These are phyloP conservation scores for Drosophila sucinea DNA, from an alignment of 1,140 invertebrate genomes.

Conservation along the genomic window DNA sequence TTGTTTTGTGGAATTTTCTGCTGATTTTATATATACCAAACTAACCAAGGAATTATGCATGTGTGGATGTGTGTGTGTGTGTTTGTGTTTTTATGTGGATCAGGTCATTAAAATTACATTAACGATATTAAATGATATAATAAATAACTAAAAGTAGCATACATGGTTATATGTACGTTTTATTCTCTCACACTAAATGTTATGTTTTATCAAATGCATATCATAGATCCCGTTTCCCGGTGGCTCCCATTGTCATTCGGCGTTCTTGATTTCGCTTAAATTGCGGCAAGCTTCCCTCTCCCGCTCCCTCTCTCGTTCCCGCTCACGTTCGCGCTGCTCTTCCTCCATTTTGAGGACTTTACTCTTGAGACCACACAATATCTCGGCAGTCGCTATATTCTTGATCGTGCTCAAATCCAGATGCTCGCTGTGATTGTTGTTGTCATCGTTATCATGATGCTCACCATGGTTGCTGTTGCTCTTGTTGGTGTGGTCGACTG, in stretches of 20 bases:
- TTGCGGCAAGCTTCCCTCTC: conserved; percentile 67
- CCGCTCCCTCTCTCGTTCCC: conserved; percentile 45
- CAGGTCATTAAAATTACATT: conserved; percentile 70
- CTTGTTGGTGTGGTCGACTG: conserved; percentile 12
- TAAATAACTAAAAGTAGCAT: conserved; percentile 80
- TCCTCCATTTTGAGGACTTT: conserved; percentile 80
- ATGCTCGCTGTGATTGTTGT: conserved; percentile 69
- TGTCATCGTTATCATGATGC: conserved; percentile 42
- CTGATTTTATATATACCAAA: conserved; percentile 57
- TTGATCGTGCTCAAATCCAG: conserved; percentile 78
- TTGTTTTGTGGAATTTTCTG: conserved; percentile 21
- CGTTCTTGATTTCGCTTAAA: conserved; percentile 75
- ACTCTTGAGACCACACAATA: conserved; percentile 76
- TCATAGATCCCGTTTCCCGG: conserved; percentile 21
- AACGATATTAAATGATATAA: conserved; percentile 77
- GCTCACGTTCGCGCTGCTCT: conserved; percentile 65
- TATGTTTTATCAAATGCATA: conserved; percentile 71
- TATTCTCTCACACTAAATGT: conserved; percentile 47
- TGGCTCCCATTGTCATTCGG: conserved; percentile 56
- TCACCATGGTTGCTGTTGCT: conserved; percentile 48
- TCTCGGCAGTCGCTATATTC: conserved; percentile 79
- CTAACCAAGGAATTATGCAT: conserved; percentile 56
- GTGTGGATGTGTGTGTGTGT: conserved; percentile 21
- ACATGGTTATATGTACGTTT: conserved; percentile 34
- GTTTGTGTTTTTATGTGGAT: conserved; percentile 10